phyloP scores from a whole-genome alignment of 2,113 vertebrate species.

The Ictidomys tridecemlineatus region DNA sequence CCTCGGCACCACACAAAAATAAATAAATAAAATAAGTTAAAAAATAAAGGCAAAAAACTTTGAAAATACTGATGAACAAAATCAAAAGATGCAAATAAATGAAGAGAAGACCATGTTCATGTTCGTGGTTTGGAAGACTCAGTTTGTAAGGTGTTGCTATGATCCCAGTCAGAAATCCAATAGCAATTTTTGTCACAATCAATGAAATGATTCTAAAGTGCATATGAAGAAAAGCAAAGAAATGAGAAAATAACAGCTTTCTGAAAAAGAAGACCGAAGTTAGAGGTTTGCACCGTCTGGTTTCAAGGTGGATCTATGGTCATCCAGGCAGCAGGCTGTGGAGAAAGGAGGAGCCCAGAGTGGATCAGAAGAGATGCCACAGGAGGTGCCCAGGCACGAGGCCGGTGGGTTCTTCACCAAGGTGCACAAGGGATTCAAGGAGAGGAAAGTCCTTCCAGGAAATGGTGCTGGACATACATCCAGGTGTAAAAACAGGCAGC shows the following conservation, averaged over 20 bases:
- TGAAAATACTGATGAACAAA: neutral
- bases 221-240: neutral
- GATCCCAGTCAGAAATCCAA: too few relatives aligned
- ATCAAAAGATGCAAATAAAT: neutral
- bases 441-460: neutral
- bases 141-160: neutral
- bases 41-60: too few relatives aligned
- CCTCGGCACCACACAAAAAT: too few relatives aligned
- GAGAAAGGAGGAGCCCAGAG: neutral
- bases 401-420: neutral
- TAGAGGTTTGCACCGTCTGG: neutral
- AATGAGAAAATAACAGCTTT: neutral
- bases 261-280: neutral
- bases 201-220: neutral
- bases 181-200: neutral
- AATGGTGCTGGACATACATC: too few relatives aligned
- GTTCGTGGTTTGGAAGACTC: neutral
- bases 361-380: neutral
- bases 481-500: neutral
- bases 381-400: neutral
- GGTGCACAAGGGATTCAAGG: neutral
- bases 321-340: neutral
- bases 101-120: neutral
- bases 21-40: too few relatives aligned
- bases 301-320: neutral